Conservation (phyloP, 2,113 vertebrate genomes). For the Chroicocephalus ridibundus region DNA sequence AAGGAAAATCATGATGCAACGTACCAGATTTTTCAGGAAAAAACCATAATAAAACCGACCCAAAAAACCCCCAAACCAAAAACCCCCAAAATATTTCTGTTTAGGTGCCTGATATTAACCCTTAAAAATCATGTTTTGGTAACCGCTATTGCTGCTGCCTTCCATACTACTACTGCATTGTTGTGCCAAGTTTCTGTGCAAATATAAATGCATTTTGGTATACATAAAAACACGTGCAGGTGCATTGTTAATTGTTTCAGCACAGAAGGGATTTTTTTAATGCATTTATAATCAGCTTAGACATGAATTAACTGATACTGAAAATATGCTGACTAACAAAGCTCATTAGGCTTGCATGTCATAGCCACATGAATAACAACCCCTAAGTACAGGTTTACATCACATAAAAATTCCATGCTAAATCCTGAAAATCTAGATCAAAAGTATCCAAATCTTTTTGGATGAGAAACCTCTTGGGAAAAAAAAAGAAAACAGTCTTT, state of each 20-base stretch:
- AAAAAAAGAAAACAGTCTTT: too few relatives aligned
- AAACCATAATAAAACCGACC: neutral
- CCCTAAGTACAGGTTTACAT: neutral
- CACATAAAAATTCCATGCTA: neutral
- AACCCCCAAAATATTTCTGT: neutral
- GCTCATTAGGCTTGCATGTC: neutral
- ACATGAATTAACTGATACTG: neutral
- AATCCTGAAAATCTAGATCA: neutral
- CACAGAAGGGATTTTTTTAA: neutral
- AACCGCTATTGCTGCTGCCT: neutral
- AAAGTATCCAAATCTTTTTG: neutral
- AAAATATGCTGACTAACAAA: neutral
- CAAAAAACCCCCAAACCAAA: neutral
- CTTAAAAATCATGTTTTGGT: neutral
- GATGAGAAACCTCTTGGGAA: neutral
- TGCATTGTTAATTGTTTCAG: neutral
- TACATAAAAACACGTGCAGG: neutral
- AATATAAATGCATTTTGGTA: neutral
- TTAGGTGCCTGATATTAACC: constrained; percentile 29
- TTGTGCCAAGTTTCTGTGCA: neutral
- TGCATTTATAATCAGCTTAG: neutral
- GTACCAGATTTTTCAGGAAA: neutral
- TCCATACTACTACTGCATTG: neutral
- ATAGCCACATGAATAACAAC: neutral
- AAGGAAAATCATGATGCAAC: neutral